Base-by-base conservation (phyloP, 2,797 vertebrate genomes). In the Vireo griseus region DNA sequence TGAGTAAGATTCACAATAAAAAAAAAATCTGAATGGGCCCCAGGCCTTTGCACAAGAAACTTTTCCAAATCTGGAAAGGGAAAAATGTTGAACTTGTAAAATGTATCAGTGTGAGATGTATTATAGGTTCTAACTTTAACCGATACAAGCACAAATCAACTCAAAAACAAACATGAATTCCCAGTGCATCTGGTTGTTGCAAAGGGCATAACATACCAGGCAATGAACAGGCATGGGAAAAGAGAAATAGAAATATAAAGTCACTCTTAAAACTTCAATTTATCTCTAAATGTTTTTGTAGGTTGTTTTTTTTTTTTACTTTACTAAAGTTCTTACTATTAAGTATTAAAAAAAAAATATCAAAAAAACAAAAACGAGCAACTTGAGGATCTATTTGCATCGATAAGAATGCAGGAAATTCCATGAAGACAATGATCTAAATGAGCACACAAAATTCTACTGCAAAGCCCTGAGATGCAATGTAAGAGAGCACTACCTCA, bases 151-250 rank as follows among this genome's bases (percentile, higher is more conserved):
- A 55, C 3, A 55, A 63, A 69, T 22, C 14, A 54, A 88, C 45
- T 22, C 0, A 5, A 77, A 88, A 83, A 52, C 16, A 71, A 52
- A 45, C 13, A 63, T 0, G 0, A 39, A 71, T 74, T 83, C 24
- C 33, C 80, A 50, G 33, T 6, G 9, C 33, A 63, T 11, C 33
- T 77, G 25, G 7, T 22, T 51, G 10, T 62, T 72, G 62, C 35
- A 87, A 76, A 89, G 21, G n/a, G 8, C 18, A 11, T 26, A 59
- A 50, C 6, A 19, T 4, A 55, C 5, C 67, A 9, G 29, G 6
- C 16, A 65, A 16, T 5, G 21, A 57, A 51, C 12, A 75, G 18
- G 25, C 16, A 50, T 13, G 8, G 29, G 17, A 45, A 81, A 77
- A 88, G 28, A 81, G 21, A 35, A 83, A 19, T 9, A 63, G 29